Percentiles rank a stretch among this genome's conserved stretches.
These are phyloP conservation scores for Pimpla rufipes DNA, from an alignment of 2,888 invertebrate species.

Conservation along the genomic window DNA sequence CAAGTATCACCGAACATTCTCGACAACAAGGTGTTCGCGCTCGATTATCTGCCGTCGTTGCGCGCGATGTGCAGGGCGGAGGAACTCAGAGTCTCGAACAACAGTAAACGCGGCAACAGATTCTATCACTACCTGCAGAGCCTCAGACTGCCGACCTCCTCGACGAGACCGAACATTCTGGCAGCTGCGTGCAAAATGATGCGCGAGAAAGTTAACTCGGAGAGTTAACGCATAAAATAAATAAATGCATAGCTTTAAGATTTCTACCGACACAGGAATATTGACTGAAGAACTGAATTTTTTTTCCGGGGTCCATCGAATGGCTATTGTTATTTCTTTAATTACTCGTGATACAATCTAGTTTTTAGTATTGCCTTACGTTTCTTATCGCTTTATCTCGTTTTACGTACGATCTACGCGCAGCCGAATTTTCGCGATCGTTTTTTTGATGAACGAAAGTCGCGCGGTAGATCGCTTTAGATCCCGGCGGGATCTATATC, in stretches of 20 bases:
- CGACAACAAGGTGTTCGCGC: slow-evolving; percentile 87
- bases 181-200: slow-evolving; percentile 81
- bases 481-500: slow-evolving; percentile 10
- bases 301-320: slow-evolving; percentile 8
- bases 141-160: slow-evolving; percentile 81
- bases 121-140: slow-evolving; percentile 93
- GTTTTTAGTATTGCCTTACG: neutral
- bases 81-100: slow-evolving; percentile 87
- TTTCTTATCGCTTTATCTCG: neutral
- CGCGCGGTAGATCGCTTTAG: slow-evolving; percentile 14
- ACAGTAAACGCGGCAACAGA: slow-evolving; percentile 90
- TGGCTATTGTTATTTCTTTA: slow-evolving; percentile 28
- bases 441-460: neutral
- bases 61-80: slow-evolving; percentile 91
- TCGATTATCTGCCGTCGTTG: slow-evolving; percentile 91
- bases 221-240: slow-evolving; percentile 47
- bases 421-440: slow-evolving; percentile 1
- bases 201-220: slow-evolving; percentile 71
- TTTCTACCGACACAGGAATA: slow-evolving; percentile 15
- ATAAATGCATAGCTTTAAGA: slow-evolving; percentile 16
- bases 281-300: slow-evolving; percentile 29
- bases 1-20: slow-evolving; percentile 86
- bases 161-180: slow-evolving; percentile 76
- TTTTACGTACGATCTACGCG: slow-evolving; percentile 1
- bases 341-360: slow-evolving; percentile 48